Base-by-base conservation (phyloP, 2,888 invertebrate genomes). In the Spisula subtruncata region DNA sequence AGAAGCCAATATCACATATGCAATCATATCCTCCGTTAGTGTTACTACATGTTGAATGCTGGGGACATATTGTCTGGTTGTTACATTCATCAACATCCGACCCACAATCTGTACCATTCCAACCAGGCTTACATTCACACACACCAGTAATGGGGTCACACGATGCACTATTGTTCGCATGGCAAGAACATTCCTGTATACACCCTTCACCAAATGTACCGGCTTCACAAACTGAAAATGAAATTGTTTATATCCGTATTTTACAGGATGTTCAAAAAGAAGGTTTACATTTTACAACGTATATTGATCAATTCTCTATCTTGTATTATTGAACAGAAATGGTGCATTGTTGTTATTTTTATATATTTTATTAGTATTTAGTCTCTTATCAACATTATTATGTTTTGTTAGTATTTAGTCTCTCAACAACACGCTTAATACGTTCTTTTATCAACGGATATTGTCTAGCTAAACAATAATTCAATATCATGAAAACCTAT, bases 61-160 rank as follows among this genome's bases (percentile, higher is more conserved):
- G 2, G 0, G 75, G 75, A 32, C 75, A 75, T 14, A 75, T 5
- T 35, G 75, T 35, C 16, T 12, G 18, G 32, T 32, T 32, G 14
- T 32, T 35, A 18, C 75, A 75, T 75, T 75, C 75, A 75, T 75
- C 20, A 75, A 85, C 93, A 95, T 94, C 93, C 92, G 92, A 92
- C 51, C 92, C 89, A 87, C 97, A 97, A 66, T 94, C 91, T 46
- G 93, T 97, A 1, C 96, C 96, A 66, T 92, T 95, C 89, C 95
- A 95, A 8, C 97, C 97, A 1, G 95, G 94, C 79, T 93, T 92
- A 87, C 93, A 93, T 0, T 86, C 87, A 87, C 93, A 96, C 97
- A 97, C 97, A 98, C 94, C 95, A n/a, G 91, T 92, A 56, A 90
- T 89, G 54, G 91, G 93, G 66, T 95, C 92, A 92, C 95, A 95